Conservation (phyloP, 2,113 vertebrate species). For the Elaphurus davidianus region DNA sequence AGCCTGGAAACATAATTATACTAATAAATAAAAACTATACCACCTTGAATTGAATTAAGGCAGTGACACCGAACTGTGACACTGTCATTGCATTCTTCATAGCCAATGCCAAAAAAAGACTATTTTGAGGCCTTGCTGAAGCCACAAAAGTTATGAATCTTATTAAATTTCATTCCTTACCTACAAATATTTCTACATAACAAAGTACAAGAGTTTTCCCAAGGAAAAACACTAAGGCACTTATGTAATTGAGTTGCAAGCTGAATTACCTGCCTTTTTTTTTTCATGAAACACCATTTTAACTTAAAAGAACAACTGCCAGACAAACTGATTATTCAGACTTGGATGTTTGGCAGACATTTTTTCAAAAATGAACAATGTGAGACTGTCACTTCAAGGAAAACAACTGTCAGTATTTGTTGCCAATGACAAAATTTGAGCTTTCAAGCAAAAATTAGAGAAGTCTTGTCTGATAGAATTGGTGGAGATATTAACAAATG, state of each 20-base stretch:
- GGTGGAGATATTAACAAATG: constrained; percentile 44
- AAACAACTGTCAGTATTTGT: constrained; percentile 70
- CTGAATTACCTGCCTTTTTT: constrained; percentile 32
- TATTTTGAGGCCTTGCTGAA: constrained; percentile 14
- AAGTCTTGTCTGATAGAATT: constrained; percentile 45
- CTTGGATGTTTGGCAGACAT: constrained; percentile 54
- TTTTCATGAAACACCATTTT: constrained; percentile 52
- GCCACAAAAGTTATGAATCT: neutral
- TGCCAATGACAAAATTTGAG: constrained; percentile 45
- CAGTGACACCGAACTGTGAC: neutral
- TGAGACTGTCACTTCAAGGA: constrained; percentile 60
- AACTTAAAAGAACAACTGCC: constrained; percentile 54
- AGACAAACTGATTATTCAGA: constrained; percentile 61
- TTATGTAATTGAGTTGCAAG: constrained; percentile 20
- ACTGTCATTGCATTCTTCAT: neutral
- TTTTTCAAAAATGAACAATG: constrained; percentile 68
- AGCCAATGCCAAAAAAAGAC: neutral
- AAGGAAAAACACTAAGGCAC: constrained; percentile 35
- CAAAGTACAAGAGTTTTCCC: neutral
- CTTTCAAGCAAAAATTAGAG: constrained; percentile 56
- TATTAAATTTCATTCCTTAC: constrained; percentile 38
- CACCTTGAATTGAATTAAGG: constrained; percentile 14
- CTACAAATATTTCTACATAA: neutral
- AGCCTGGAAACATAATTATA: neutral
- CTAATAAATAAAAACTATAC: constrained; percentile 28